Evolutionary conservation across 2,797 vertebrate genomes (phyloP).

Genomic region (Pipistrellus kuhlii): DNA sequence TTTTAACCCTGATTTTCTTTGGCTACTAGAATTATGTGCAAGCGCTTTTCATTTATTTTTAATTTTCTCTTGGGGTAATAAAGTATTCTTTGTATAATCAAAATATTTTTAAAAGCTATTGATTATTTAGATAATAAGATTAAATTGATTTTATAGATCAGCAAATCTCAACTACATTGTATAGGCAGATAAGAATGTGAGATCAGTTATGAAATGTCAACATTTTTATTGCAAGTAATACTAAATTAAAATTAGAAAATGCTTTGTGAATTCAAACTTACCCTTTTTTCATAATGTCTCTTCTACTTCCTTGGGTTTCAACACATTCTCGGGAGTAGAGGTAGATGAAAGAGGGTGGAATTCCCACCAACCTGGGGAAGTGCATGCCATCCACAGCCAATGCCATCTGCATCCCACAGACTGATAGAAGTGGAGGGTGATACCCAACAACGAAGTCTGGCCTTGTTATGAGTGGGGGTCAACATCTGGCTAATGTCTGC

Average conservation of each 20-base stretch:
- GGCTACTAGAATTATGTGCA: not conserved
- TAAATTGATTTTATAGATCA: constrained; percentile 14
- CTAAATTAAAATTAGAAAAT: constrained; percentile 26
- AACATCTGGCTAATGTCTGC: not conserved
- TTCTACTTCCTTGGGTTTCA: not conserved
- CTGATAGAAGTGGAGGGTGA: not conserved
- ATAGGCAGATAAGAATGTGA: not conserved
- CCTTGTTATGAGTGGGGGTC: not conserved
- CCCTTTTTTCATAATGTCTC: not conserved
- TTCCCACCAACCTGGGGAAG: not conserved
- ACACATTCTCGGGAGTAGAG: not conserved
- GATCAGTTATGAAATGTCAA: constrained; percentile 32
- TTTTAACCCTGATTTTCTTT: not conserved
- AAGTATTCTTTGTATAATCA: not conserved
- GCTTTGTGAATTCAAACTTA: constrained; percentile 20
- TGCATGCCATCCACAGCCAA: not conserved
- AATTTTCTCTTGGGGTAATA: constrained; percentile 25
- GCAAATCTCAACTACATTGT: not conserved
- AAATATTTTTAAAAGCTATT: not conserved
- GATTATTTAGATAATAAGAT: constrained; percentile 19
- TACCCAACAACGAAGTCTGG: not conserved
- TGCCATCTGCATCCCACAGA: not conserved
- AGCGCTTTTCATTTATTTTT: constrained; percentile 8
- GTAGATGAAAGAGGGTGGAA: not conserved
- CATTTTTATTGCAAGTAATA: constrained; percentile 47